phyloP scores from a whole-genome alignment of 2,113 vertebrate species.

The Osmerus mordax region DNA sequence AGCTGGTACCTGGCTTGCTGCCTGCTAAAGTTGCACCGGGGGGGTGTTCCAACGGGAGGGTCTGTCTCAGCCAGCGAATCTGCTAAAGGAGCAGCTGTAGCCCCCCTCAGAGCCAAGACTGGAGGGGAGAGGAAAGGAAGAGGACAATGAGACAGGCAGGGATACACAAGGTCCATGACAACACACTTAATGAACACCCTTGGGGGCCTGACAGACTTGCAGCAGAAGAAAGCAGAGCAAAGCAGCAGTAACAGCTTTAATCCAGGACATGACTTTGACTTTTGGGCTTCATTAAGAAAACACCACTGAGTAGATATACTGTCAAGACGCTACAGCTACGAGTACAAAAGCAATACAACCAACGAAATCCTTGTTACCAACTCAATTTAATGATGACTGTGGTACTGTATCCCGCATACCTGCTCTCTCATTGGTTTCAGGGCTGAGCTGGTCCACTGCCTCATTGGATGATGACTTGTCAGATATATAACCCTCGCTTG shows the following conservation, averaged over 20 bases:
- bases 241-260: constrained; percentile 1
- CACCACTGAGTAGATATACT: background rate
- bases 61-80: constrained; percentile 25
- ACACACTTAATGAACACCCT: background rate
- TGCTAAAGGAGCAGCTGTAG: constrained; percentile 34
- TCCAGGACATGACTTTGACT: background rate
- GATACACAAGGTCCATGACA: background rate
- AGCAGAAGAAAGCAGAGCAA: background rate
- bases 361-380: background rate
- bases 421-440: constrained; percentile 71
- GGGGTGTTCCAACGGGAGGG: constrained; percentile 48
- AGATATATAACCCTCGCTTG: constrained; percentile 66
- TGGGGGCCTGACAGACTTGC: background rate
- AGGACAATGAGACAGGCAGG: background rate
- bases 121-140: constrained; percentile 4
- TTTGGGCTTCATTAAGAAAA: constrained; percentile 1
- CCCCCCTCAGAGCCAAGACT: constrained; percentile 71
- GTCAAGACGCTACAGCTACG: constrained; percentile 8
- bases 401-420: constrained; percentile 62
- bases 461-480: constrained; percentile 74
- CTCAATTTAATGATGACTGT: constrained; percentile 13
- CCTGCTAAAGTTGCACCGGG: constrained; percentile 75
- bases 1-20: constrained; percentile 79
- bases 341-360: too few species aligned
- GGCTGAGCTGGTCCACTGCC: constrained; percentile 68